Percentiles rank a stretch among this genome's conserved stretches.
Evolutionary conservation across 2,888 invertebrate species (phyloP).

Genomic region (Cheilosia soror): DNA sequence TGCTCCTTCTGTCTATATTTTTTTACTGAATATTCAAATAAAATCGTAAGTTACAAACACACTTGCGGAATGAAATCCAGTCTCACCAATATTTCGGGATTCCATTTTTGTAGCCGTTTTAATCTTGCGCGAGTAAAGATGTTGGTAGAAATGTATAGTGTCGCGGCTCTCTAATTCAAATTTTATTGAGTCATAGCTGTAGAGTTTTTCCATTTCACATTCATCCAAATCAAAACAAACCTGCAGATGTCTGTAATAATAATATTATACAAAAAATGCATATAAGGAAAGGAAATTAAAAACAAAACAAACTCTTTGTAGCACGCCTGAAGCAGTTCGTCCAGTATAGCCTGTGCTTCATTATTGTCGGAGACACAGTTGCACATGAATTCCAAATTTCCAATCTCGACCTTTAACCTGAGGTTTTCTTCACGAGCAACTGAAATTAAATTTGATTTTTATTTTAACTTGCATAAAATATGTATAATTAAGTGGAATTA

Average conservation of each 20-base stretch:
- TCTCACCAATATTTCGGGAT: slow-evolving; percentile 51
- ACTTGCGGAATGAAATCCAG: not conserved
- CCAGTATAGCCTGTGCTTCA: slow-evolving; percentile 12
- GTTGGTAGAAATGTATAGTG: slow-evolving; percentile 21
- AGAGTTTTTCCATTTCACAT: slow-evolving; percentile 51
- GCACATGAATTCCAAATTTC: slow-evolving; percentile 22
- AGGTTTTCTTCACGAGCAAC: slow-evolving; percentile 54
- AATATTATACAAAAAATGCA: not conserved
- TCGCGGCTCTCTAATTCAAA: slow-evolving; percentile 51
- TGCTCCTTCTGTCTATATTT: slow-evolving; percentile 37
- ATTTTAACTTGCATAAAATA: not conserved
- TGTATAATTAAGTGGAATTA: not conserved
- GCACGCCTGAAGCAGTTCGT: slow-evolving; percentile 37
- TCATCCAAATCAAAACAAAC: slow-evolving; percentile 38
- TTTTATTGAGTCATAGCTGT: slow-evolving; percentile 49
- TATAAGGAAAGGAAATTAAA: not conserved
- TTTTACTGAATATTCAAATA: slow-evolving; percentile 24
- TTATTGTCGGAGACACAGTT: slow-evolving; percentile 5
- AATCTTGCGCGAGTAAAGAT: slow-evolving; percentile 37
- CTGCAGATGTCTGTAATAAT: slow-evolving; percentile 38
- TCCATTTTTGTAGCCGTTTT: slow-evolving; percentile 61
- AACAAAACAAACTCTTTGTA: slow-evolving; percentile 46
- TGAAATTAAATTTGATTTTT: not conserved
- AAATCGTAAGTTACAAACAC: not conserved
- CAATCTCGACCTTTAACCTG: slow-evolving; percentile 32